A percentile compares a stretch with the other conserved stretches of the same genome.
Evolutionary conservation across 2,888 invertebrate genomes (phyloP).

Genomic region (Sylvicola cinctus): DNA sequence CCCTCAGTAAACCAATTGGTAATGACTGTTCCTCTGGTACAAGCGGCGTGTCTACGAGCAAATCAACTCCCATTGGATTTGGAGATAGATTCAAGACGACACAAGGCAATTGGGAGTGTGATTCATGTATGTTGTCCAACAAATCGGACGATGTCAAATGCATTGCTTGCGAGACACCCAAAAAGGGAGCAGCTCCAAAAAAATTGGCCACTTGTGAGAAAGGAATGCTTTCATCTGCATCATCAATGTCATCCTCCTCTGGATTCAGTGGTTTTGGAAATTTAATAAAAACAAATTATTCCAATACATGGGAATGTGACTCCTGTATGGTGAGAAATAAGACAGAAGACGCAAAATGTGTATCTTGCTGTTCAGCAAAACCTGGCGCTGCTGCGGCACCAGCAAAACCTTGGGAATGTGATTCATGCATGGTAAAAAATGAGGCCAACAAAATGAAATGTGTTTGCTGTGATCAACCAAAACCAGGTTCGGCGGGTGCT

Average conservation of each 20-base stretch:
- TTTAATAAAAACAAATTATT: constrained; percentile 30
- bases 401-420: constrained; percentile 31
- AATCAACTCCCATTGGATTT: constrained; percentile 8
- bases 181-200: constrained; percentile 13
- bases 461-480: constrained; percentile 31
- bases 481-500: neutral
- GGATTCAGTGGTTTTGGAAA: constrained; percentile 16
- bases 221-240: no score
- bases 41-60: neutral
- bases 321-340: constrained; percentile 35
- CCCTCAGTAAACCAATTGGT: constrained; percentile 14
- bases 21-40: neutral
- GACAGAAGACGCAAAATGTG: constrained; percentile 25
- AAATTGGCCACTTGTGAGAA: constrained; percentile 5
- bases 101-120: constrained; percentile 42
- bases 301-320: constrained; percentile 34
- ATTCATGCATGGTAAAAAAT: constrained; percentile 38
- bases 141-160: constrained; percentile 26
- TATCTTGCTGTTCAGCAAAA: constrained; percentile 31
- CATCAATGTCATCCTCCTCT: neutral
- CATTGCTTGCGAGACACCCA: constrained; percentile 31
- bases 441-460: constrained; percentile 27
- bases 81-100: constrained; percentile 30
- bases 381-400: constrained; percentile 12
- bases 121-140: constrained; percentile 39